phyloP scores from a whole-genome alignment of 1,140 invertebrate genomes.

The Chlorops oryzae region DNA sequence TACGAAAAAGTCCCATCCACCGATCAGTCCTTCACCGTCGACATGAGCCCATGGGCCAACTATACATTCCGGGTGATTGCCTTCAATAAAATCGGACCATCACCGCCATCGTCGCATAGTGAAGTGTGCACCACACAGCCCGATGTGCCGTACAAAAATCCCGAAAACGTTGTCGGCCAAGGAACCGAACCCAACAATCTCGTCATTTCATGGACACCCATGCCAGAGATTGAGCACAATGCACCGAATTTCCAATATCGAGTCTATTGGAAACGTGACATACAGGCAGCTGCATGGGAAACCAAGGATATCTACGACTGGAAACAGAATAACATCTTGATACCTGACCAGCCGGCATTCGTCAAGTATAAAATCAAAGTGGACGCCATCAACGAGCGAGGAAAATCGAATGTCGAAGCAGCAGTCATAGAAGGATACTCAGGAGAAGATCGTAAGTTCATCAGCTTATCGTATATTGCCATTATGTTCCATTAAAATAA shows the following conservation, averaged over 20 bases:
- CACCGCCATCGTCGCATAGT: conserved; percentile 74
- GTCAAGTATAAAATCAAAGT: conserved; percentile 88
- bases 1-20: conserved; percentile 71
- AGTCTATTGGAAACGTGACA: conserved; percentile 79
- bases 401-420: conserved; percentile 78
- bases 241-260: conserved; percentile 88
- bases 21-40: conserved; percentile 66
- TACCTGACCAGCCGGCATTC: conserved; percentile 87
- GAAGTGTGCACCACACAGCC: conserved; percentile 78
- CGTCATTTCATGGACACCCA: conserved; percentile 90
- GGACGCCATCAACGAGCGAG: conserved; percentile 82
- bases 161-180: conserved; percentile 86
- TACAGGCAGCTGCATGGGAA: conserved; percentile 66
- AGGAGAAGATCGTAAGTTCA: conserved; percentile 81
- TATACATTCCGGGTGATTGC: conserved; percentile 95
- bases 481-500: conserved; percentile 4
- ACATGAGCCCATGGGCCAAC: conserved; percentile 87
- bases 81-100: conserved; percentile 87
- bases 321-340: conserved; percentile 58
- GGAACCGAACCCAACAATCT: conserved; percentile 84
- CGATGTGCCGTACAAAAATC: conserved; percentile 89
- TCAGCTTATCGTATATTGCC: not conserved
- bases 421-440: conserved; percentile 84
- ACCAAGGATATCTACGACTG: conserved; percentile 72
- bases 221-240: conserved; percentile 96